Conservation (phyloP, 2,113 vertebrate species). For the Ascaphus truei region DNA sequence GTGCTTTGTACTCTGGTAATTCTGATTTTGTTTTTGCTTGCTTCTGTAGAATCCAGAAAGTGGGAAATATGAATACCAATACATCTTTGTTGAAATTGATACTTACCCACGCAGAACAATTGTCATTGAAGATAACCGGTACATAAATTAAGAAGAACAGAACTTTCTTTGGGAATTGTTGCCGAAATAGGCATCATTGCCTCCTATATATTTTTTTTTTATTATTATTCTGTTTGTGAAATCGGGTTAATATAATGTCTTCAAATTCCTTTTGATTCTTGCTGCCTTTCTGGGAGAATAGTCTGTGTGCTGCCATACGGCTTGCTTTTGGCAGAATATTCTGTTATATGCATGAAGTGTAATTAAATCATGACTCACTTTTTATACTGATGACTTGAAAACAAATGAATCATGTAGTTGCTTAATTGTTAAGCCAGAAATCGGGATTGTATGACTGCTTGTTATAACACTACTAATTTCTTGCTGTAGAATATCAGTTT, state of each 20-base stretch:
- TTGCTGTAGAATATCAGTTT: background rate
- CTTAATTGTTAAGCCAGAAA: background rate
- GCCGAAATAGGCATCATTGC: too few relatives aligned
- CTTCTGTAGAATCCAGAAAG: conserved; percentile 74
- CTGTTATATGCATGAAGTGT: background rate
- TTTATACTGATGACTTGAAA: background rate
- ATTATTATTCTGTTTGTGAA: background rate
- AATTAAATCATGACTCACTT: conserved; percentile 1
- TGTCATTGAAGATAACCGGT: conserved; percentile 86
- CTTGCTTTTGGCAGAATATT: background rate
- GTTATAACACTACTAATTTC: background rate
- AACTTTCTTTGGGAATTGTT: background rate
- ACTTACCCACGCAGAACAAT: conserved; percentile 83
- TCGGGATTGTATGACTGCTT: background rate
- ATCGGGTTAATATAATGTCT: too few relatives aligned
- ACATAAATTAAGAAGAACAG: background rate
- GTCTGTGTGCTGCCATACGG: too few relatives aligned
- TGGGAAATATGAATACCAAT: conserved; percentile 80
- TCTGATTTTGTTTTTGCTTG: too few relatives aligned
- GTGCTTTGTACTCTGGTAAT: background rate
- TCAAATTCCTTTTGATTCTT: too few relatives aligned
- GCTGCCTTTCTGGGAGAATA: too few relatives aligned
- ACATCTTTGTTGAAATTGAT: conserved; percentile 86
- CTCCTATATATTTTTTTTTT: background rate
- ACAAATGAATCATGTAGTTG: background rate